A percentile compares a stretch with the other conserved stretches of the same genome.
Evolutionary conservation across 1,140 invertebrate species (phyloP).

Genomic region (Zaprionus ornatus): DNA sequence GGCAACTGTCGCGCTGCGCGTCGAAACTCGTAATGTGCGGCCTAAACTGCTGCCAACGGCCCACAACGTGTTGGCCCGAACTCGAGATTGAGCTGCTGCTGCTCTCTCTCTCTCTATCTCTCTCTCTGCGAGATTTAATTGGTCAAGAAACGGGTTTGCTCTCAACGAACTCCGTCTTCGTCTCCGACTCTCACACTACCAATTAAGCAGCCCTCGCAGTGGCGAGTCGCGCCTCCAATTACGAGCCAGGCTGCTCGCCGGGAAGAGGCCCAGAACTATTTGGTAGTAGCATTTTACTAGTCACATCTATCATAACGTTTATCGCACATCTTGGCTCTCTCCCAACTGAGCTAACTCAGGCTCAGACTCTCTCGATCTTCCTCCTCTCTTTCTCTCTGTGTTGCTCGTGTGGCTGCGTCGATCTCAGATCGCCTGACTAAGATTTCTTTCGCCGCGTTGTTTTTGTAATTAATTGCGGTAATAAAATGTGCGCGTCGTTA

Average conservation of each 20-base stretch:
- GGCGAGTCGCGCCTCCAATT: constrained; percentile 58
- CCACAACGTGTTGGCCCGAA: constrained; percentile 62
- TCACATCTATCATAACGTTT: constrained; percentile 80
- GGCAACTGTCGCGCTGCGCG: constrained; percentile 76
- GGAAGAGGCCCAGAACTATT: constrained; percentile 68
- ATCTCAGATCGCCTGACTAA: constrained; percentile 63
- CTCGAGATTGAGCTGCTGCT: constrained; percentile 28
- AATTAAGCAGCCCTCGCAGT: constrained; percentile 47
- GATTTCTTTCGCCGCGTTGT: constrained; percentile 69
- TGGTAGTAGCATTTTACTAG: constrained; percentile 81
- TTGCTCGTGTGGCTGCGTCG: constrained; percentile 18
- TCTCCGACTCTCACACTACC: constrained; percentile 16
- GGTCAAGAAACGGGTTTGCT: constrained; percentile 69
- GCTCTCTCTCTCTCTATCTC: neutral
- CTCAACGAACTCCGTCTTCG: constrained; percentile 6
- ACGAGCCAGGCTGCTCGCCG: constrained; percentile 50
- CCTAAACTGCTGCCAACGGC: constrained; percentile 38
- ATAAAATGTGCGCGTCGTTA: constrained; percentile 83
- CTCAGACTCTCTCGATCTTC: neutral
- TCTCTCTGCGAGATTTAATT: constrained; percentile 63
- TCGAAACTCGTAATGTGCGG: constrained; percentile 74
- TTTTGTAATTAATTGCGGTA: constrained; percentile 83
- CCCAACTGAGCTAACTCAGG: neutral
- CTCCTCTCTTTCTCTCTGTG: constrained; percentile 6
- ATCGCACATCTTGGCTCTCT: constrained; percentile 42